A percentile compares a stretch with the other conserved stretches of the same genome.
Evolutionary conservation across 2,888 invertebrate genomes (phyloP).

Genomic region (Dryobotodes eremita): DNA sequence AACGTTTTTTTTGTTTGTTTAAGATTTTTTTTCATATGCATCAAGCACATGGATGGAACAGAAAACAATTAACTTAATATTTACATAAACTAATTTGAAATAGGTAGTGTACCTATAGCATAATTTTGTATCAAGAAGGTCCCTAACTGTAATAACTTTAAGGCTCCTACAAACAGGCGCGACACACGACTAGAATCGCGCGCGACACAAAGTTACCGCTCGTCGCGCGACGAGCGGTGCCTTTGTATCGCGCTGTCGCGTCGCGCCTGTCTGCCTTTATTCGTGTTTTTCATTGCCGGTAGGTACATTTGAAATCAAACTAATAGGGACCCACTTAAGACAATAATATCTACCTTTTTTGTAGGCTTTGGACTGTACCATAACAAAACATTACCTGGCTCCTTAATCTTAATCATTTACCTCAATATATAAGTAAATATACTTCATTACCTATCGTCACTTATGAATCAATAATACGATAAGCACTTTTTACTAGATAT

Average conservation of each 20-base stretch:
- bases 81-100: background rate
- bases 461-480: constrained; percentile 15
- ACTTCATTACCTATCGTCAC: background rate
- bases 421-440: background rate
- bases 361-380: background rate
- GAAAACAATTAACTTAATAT: background rate
- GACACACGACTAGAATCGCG: no score
- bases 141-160: background rate
- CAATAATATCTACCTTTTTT: background rate
- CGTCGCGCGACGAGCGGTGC: no score
- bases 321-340: background rate
- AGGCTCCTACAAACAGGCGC: no score
- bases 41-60: background rate
- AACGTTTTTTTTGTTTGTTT: background rate
- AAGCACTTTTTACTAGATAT: constrained; percentile 5
- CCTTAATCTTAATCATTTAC: no score
- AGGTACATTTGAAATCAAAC: background rate
- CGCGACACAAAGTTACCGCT: no score
- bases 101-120: background rate
- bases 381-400: background rate
- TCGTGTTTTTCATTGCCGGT: background rate
- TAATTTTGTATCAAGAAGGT: background rate
- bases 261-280: no score
- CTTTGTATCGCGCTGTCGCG: no score
- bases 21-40: background rate